Evolutionary conservation across 2,113 vertebrate species (phyloP).

Genomic region (Cyprinodon brontotheroides): DNA sequence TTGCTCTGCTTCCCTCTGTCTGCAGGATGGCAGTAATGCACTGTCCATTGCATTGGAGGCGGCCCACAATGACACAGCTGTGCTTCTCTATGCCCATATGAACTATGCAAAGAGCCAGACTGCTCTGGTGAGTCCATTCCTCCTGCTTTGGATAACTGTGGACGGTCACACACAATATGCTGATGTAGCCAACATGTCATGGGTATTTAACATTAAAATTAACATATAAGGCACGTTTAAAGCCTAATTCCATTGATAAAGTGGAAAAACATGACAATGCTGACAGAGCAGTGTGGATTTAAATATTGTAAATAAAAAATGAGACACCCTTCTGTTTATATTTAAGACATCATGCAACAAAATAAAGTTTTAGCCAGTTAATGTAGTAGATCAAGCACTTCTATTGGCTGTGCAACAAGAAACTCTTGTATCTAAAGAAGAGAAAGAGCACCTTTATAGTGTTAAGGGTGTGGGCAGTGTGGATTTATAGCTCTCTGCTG

Average conservation of each 20-base stretch:
- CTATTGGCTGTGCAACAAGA: not conserved
- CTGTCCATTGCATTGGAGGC: conserved; percentile 91
- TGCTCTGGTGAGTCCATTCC: conserved; percentile 78
- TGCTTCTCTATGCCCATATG: conserved; percentile 87
- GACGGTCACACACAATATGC: not conserved
- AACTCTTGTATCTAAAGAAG: conserved; percentile 32
- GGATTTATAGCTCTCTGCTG: conserved; percentile 45
- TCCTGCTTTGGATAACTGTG: not conserved
- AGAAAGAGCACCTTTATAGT: conserved; percentile 5
- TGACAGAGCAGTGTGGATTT: too few relatives aligned
- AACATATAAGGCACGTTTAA: not conserved
- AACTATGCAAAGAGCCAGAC: conserved; percentile 72
- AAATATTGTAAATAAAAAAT: too few relatives aligned
- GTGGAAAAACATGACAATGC: too few relatives aligned
- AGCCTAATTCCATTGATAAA: too few relatives aligned
- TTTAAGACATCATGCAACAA: too few relatives aligned
- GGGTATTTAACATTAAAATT: not conserved
- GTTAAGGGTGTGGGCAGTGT: conserved; percentile 43
- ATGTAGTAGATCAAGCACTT: too few relatives aligned
- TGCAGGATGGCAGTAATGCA: conserved; percentile 92
- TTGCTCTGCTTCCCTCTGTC: conserved; percentile 15
- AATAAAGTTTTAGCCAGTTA: too few relatives aligned
- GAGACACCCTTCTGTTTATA: too few relatives aligned
- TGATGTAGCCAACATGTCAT: too few relatives aligned
- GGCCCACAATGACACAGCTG: conserved; percentile 88